These are phyloP conservation scores for Phalera bucephala DNA, from an alignment of 2,888 invertebrate genomes.

Conservation along the genomic window DNA sequence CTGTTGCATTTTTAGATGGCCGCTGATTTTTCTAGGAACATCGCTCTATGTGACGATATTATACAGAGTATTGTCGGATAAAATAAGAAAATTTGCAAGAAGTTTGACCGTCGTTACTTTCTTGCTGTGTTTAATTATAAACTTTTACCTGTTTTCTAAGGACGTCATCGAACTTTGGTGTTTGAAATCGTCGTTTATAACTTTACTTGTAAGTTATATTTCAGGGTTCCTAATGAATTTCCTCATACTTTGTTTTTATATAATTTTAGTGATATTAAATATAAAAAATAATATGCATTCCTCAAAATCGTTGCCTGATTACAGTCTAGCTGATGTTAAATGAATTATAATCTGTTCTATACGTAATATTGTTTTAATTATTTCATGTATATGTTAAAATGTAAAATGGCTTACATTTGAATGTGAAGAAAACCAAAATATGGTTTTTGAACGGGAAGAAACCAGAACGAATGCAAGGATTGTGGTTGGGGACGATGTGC, in stretches of 20 bases:
- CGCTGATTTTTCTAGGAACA: conserved; percentile 61
- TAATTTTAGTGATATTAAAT: conserved; percentile 54
- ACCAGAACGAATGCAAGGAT: no score
- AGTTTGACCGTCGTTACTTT: conserved; percentile 66
- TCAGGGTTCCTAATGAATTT: conserved; percentile 61
- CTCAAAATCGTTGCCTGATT: conserved; percentile 43
- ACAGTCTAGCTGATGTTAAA: conserved; percentile 42
- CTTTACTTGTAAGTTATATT: conserved; percentile 48
- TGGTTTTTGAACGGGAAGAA: no score
- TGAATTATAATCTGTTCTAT: no score
- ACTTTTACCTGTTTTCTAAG: conserved; percentile 62
- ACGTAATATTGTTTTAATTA: no score
- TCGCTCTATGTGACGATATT: conserved; percentile 55
- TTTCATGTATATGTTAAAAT: no score
- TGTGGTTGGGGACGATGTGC: no score
- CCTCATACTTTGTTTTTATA: conserved; percentile 56
- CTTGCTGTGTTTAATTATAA: conserved; percentile 63
- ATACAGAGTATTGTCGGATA: conserved; percentile 57
- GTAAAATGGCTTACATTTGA: no score
- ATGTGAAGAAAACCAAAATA: no score
- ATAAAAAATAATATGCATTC: conserved; percentile 46
- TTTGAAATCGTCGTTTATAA: conserved; percentile 42
- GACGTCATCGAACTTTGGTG: conserved; percentile 64
- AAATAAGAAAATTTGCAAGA: conserved; percentile 61
- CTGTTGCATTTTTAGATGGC: conserved; percentile 64